These are phyloP conservation scores for Melanaphis sacchari DNA, from an alignment of 1,140 invertebrate species.

Conservation along the genomic window DNA sequence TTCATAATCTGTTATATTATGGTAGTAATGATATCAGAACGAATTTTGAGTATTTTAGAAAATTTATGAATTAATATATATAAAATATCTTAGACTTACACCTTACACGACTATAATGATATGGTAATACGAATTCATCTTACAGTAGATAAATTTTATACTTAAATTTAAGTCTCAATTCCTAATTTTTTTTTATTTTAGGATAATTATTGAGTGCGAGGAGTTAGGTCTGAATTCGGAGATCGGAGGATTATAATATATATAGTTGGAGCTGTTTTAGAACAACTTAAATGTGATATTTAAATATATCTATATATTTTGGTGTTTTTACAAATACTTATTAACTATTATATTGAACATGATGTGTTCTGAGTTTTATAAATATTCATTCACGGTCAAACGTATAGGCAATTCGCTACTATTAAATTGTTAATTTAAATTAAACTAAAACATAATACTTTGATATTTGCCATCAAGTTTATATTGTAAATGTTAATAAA, in stretches of 20 bases:
- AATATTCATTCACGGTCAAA: background rate
- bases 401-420: background rate
- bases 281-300: background rate
- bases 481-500: background rate
- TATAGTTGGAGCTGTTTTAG: background rate
- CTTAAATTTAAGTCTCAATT: background rate
- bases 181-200: background rate
- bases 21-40: background rate
- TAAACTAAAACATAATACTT: background rate
- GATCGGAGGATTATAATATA: background rate
- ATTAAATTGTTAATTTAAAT: background rate
- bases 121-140: background rate
- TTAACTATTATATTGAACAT: no score
- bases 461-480: background rate
- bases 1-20: background rate
- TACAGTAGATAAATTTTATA: background rate
- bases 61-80: no score
- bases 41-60: background rate
- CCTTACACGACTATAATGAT: background rate
- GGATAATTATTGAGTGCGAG: background rate
- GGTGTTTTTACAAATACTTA: background rate
- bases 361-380: background rate
- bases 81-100: no score
- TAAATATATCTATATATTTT: background rate
- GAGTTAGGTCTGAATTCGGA: background rate